A percentile compares a stretch with the other conserved stretches of the same genome.
These are phyloP conservation scores for Lepidocyrtoides sp. DNA, from an alignment of 2,888 invertebrate genomes.

Conservation along the genomic window DNA sequence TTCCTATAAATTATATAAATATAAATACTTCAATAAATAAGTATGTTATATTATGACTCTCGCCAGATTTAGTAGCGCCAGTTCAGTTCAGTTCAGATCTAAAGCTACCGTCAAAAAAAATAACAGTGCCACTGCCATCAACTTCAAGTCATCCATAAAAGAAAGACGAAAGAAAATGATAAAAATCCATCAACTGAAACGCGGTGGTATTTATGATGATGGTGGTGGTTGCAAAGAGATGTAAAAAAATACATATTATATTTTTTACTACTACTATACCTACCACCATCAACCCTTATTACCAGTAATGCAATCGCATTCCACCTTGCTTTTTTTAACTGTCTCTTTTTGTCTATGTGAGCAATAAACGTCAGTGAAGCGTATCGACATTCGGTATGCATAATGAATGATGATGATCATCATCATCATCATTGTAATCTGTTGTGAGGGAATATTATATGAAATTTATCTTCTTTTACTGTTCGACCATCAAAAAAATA, in stretches of 20 bases:
- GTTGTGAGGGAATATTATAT: not conserved
- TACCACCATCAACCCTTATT: no score
- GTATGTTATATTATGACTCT: no score
- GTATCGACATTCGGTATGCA: slow-evolving; percentile 28
- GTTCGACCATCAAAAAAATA: slow-evolving; percentile 45
- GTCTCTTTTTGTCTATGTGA: slow-evolving; percentile 21
- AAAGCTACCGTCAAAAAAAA: slow-evolving; percentile 24
- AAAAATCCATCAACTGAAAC: slow-evolving; percentile 23
- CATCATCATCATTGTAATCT: not conserved
- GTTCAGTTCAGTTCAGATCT: no score
- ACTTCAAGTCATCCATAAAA: not conserved
- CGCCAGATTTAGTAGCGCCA: no score
- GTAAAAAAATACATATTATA: slow-evolving; percentile 1
- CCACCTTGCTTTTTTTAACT: slow-evolving; percentile 33
- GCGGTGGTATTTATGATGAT: not conserved
- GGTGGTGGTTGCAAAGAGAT: not conserved
- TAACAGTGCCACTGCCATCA: slow-evolving; percentile 34
- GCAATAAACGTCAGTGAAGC: slow-evolving; percentile 53
- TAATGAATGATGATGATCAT: slow-evolving; percentile 27
- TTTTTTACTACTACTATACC: not conserved
- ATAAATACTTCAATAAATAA: not conserved
- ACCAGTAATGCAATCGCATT: not conserved
- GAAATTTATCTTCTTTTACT: slow-evolving; percentile 63
- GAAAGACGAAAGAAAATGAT: slow-evolving; percentile 18
- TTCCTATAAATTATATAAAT: no score